phyloP scores from a whole-genome alignment of 2,888 invertebrate genomes.

The Morpho deidamia region DNA sequence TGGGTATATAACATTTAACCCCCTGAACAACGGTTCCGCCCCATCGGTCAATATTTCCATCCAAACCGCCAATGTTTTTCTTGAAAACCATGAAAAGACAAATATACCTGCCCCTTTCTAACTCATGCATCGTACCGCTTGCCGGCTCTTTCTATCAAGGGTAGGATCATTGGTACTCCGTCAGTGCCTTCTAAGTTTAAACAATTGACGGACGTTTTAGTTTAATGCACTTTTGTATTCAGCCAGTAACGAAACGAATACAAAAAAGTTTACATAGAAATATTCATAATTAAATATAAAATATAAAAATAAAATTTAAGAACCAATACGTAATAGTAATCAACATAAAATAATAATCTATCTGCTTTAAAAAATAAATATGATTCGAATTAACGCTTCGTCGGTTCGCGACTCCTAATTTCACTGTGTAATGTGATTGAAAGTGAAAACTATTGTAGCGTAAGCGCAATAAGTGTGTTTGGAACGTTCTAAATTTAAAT shows the following conservation, averaged over 20 bases:
- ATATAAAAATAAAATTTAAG: background rate
- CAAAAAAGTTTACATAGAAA: slow-evolving; percentile 22
- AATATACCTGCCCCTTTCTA: slow-evolving; percentile 47
- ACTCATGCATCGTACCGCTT: slow-evolving; percentile 31
- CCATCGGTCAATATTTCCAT: slow-evolving; percentile 50
- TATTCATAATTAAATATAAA: background rate
- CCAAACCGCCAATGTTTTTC: slow-evolving; percentile 51
- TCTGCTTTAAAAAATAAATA: background rate
- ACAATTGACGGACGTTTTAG: slow-evolving; percentile 60
- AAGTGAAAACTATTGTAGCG: slow-evolving; percentile 2
- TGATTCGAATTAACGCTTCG: background rate
- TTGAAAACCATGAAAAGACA: slow-evolving; percentile 48
- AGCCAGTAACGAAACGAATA: slow-evolving; percentile 12
- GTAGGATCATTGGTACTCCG: slow-evolving; percentile 41
- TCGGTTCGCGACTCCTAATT: background rate
- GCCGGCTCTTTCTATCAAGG: slow-evolving; percentile 53
- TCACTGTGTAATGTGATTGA: slow-evolving; percentile 9
- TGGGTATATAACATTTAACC: background rate
- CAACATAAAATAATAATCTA: background rate
- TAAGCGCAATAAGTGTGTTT: background rate
- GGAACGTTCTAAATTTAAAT: slow-evolving; percentile 5
- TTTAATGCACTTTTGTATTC: slow-evolving; percentile 13
- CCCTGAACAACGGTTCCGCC: slow-evolving; percentile 17
- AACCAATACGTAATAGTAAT: background rate
- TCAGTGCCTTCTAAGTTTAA: slow-evolving; percentile 67